Base-by-base conservation (phyloP, 2,113 vertebrate genomes). In the Puntigrus tetrazona region DNA sequence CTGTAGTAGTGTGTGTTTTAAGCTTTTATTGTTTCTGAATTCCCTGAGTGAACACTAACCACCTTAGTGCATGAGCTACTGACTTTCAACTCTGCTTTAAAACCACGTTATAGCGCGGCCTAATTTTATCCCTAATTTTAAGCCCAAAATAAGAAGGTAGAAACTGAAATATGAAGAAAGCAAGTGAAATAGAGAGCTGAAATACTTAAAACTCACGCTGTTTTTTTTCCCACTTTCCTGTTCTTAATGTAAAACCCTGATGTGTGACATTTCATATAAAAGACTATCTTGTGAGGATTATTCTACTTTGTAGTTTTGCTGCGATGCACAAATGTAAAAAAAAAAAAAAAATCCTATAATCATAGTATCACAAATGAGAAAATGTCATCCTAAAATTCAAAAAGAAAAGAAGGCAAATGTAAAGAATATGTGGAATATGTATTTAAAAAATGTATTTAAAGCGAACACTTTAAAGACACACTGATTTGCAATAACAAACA, bases 71-170 rank as follows among this genome's bases (percentile, higher is more conserved):
- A 84, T 63, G 80, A 81, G 77, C 25, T 18, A 63, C 69, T 22
- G 63, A 86, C 69, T 67, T 59, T 79, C 78, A 27, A 55, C 63
- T 50, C 4, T 25, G 22, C 29, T 84, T 81, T 86, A 55, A 85
- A 65, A 61, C 47, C 73, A 78, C 41, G 59, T 50, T 81, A 61
- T 86, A 88, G 86, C 38, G 16, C 82, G 86, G 90, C 70, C 80
- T 81, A 73, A 83, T 89, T 91, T 90, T 79, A 67, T 86, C 86
- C 86, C 29, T 50, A 79, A 78, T 89, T 91, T 91, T 88, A 84
- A 80, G 84, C 57, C n/a, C 72, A 29, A 76, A 91, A 91, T 88
- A 89, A 86, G 36, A 84, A 87, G 38, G 11, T 25, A 43, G 38
- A 45, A 25, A 27, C n/a, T 43, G 38, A 73, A 73, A 43, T 43